A percentile compares a stretch with the other conserved stretches of the same genome.
phyloP scores from a whole-genome alignment of 2,113 vertebrate genomes.

The Sceloporus tristichus region DNA sequence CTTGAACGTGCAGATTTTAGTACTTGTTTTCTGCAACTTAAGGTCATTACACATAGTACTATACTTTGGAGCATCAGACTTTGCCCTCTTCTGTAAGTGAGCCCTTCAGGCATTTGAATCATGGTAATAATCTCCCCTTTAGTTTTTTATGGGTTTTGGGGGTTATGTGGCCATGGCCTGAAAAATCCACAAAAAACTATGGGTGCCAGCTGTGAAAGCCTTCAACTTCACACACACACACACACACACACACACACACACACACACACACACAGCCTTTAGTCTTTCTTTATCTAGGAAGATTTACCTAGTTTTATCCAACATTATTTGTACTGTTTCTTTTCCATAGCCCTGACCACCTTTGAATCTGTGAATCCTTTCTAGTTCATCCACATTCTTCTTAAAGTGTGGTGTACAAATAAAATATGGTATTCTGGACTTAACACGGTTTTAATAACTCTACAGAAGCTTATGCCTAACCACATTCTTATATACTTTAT shows the following conservation, averaged over 20 bases:
- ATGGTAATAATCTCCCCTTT: background rate
- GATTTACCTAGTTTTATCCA: background rate
- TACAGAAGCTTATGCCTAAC: constrained; percentile 12
- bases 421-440: no score
- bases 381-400: background rate
- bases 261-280: no score
- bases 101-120: background rate
- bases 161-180: no score
- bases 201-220: no score
- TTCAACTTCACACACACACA: no score
- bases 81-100: background rate
- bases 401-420: background rate
- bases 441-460: background rate
- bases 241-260: no score
- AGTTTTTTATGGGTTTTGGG: no score
- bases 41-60: background rate
- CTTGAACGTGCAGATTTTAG: constrained; percentile 8
- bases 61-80: background rate
- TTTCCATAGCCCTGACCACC: background rate
- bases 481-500: constrained; percentile 7
- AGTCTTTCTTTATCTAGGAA: background rate
- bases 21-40: background rate
- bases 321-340: background rate
- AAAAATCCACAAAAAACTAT: no score
- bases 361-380: background rate